Conservation (phyloP, 53 echinoderm and acorn worm genomes). For the Arbacia lixula region DNA sequence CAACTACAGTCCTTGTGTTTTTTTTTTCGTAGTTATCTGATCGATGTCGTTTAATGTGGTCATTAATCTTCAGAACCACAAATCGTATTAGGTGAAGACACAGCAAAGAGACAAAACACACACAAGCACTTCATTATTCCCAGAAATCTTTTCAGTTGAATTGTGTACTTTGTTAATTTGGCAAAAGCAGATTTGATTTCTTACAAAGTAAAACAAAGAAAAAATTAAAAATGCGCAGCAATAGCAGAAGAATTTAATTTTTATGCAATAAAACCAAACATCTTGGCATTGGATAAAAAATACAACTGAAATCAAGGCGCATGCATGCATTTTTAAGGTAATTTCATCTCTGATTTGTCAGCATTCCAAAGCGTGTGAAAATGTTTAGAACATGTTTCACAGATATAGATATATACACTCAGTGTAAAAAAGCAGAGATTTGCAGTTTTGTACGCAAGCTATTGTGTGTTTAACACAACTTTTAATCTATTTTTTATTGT, state of each 20-base stretch:
- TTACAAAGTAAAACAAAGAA: not conserved
- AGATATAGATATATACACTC: conserved; percentile 21
- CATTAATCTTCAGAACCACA: conserved; percentile 55
- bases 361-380: conserved; percentile 42
- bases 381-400: conserved; percentile 54
- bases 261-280: too few relatives aligned
- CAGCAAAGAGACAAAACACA: conserved; percentile 57
- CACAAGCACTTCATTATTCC: conserved; percentile 47
- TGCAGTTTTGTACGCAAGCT: conserved; percentile 27
- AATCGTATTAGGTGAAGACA: conserved; percentile 20
- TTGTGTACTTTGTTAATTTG: conserved; percentile 4
- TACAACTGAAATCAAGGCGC: too few relatives aligned
- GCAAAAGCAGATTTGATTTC: conserved; percentile 24
- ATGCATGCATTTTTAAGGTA: conserved; percentile 30
- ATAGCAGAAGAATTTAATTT: too few relatives aligned
- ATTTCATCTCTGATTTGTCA: not conserved
- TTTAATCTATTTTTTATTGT: too few relatives aligned
- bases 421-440: conserved; percentile 13
- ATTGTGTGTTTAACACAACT: conserved; percentile 20
- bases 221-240: not conserved
- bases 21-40: conserved; percentile 53
- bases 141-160: conserved; percentile 20
- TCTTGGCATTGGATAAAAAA: too few relatives aligned
- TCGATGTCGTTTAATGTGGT: conserved; percentile 57
- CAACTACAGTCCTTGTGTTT: too few relatives aligned